These are phyloP conservation scores for Latrodectus hesperus DNA, from an alignment of 2,888 invertebrate genomes.

Conservation along the genomic window DNA sequence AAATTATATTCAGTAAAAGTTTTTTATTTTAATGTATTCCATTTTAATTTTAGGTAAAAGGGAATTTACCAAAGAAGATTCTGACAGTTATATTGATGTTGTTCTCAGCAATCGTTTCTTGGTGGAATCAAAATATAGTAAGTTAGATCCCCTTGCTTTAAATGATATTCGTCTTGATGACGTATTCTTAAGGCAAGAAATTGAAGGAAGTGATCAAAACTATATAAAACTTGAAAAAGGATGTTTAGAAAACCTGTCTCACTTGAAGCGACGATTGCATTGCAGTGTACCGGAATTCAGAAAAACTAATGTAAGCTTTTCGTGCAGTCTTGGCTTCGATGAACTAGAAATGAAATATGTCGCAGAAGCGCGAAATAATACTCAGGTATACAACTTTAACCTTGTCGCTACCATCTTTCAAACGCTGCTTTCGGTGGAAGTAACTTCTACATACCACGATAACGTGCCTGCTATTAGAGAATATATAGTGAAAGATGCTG, in stretches of 20 bases:
- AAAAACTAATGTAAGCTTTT: neutral
- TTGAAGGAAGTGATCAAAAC: neutral
- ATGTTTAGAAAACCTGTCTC: neutral
- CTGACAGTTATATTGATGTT: neutral
- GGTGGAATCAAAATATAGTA: slow-evolving; percentile 1
- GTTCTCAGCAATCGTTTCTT: neutral
- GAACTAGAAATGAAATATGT: neutral
- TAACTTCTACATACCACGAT: neutral
- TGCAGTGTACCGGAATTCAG: neutral
- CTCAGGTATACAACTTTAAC: neutral
- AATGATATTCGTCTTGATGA: neutral
- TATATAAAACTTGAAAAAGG: neutral
- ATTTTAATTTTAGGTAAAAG: neutral
- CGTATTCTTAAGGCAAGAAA: neutral
- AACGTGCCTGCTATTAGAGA: neutral
- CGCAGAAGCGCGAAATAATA: neutral
- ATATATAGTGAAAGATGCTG: neutral
- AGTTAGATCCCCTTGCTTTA: neutral
- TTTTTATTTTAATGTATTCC: too few species aligned
- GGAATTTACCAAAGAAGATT: slow-evolving; percentile 8
- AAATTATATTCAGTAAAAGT: too few species aligned
- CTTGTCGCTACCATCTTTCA: neutral
- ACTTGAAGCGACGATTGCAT: neutral
- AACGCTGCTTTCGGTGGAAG: neutral
- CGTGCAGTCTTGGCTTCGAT: slow-evolving; percentile 1